Base-by-base conservation (phyloP, 2,113 vertebrate species). In the Protomyctophum bolini region DNA sequence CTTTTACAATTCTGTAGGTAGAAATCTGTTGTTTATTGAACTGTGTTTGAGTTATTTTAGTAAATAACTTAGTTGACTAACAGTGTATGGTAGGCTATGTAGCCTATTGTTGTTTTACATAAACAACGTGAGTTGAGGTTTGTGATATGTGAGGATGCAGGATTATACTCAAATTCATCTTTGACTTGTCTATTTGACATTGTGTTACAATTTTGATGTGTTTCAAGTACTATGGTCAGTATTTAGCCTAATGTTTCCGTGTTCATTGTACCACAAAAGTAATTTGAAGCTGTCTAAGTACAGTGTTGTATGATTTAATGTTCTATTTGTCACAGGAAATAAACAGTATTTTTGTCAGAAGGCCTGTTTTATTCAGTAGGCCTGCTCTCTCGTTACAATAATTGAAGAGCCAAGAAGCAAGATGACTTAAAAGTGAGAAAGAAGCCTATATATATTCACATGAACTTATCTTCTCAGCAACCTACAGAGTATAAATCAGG, bases 21-120 rank as follows among this genome's bases (percentile, higher is more conserved):
- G 45, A 79, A 83, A 73, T 64, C 14, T 63, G 54, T 66, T 64
- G 5, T 48, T 60, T 72, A 41, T 74, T n/a, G 45, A 52, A 56
- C 4, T 6, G 54, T 56, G n/a, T 15, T 41, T 41, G 54, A 56
- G 15, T 4, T 28, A 6, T 15, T 46, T 62, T 81, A 41, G 3
- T 70, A 10, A 68, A 63, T 80, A 82, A 75, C 8, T 11, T 48
- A 8, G 45, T 65, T 61, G 7, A 76, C 73, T 80, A 76, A 84
- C 62, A 76, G 12, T 12, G 14, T 41, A 41, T 21, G 21, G 21
- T 21, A 21, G 21, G 21, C 21, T 21, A 21, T 50, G 41, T 54
- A 47, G 10, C n/a, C 21, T 72, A 21, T 54, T 80, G 59, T 69
- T 66, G 50, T 81, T 21, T 68, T 33, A 70, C 58, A 64, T 8